Percentiles rank a stretch among this genome's conserved stretches.
Evolutionary conservation across 1,140 invertebrate genomes (phyloP).

Genomic region (Bombyx mori): ASM3026992v2 NC_085115.1:10530501-10531000

Average conservation of each 20-base stretch:
- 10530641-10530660: too few relatives aligned
- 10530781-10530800: slow-evolving; percentile 59
- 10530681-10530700: too few relatives aligned
- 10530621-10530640: too few relatives aligned
- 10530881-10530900: slow-evolving; percentile 29
- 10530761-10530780: slow-evolving; percentile 59
- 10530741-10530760: slow-evolving; percentile 34
- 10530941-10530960: slow-evolving; percentile 13
- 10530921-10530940: slow-evolving; percentile 4
- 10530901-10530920: slow-evolving; percentile 10
- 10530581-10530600: too few relatives aligned
- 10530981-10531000: slow-evolving; percentile 11
- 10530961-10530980: slow-evolving; percentile 15
- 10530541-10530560: not conserved
- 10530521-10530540: slow-evolving; percentile 2
- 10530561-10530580: too few relatives aligned
- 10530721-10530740: slow-evolving; percentile 42
- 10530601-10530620: too few relatives aligned
- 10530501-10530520: not conserved
- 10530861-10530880: slow-evolving; percentile 40
- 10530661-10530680: too few relatives aligned
- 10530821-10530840: slow-evolving; percentile 40
- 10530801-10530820: slow-evolving; percentile 63
- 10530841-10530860: slow-evolving; percentile 29
- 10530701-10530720: too few relatives aligned